Base-by-base conservation (phyloP, 2,797 vertebrate genomes). In the Pseudochromis fuscus region DNA sequence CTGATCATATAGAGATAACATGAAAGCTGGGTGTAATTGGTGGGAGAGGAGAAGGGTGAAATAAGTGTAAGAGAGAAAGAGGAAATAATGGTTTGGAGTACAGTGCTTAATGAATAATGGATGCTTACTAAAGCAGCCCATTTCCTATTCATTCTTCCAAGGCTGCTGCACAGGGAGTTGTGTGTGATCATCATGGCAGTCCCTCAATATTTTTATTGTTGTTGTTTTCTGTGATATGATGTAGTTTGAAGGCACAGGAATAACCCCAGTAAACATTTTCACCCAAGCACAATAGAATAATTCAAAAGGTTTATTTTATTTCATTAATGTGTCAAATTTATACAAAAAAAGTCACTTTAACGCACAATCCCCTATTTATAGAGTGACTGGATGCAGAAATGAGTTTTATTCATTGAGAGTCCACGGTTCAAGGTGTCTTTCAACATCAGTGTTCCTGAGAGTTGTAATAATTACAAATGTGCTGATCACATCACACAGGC, bases 61-160 rank as follows among this genome's bases (percentile, higher is more conserved):
- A 40, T 59, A 24, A 80, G 51, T 38, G 60, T 63, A 50, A 68
- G 55, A 48, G 38, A 58, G 57, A 72, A 65, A 56, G 67, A 68
- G 31, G 57, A 77, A 75, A 88, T 84, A 85, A 86, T 78, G 79
- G 53, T 82, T 78, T 57, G 73, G 60, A 88, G 70, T 58, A 66
- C 75, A 67, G 79, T 50, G 55, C 66, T 46, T 76, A 23, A 90
- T 92, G 88, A 90, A 92, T 92, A 89, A 92, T 94, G 86, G 78
- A 92, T 91, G 83, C 51, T 46, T 35, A 50, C 81, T 77, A 71
- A 86, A 88, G 78, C 76, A 51, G 35, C 69, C 72, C 71, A 69
- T 86, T 91, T 92, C 85, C 84, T 72, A 86, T 90, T 88, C 82
- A 84, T 89, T 86, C 81, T 86, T 68, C 76, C 77, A 68, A 70